Conservation (phyloP, 2,113 vertebrate genomes). For the Neopipo cinnamomea region DNA sequence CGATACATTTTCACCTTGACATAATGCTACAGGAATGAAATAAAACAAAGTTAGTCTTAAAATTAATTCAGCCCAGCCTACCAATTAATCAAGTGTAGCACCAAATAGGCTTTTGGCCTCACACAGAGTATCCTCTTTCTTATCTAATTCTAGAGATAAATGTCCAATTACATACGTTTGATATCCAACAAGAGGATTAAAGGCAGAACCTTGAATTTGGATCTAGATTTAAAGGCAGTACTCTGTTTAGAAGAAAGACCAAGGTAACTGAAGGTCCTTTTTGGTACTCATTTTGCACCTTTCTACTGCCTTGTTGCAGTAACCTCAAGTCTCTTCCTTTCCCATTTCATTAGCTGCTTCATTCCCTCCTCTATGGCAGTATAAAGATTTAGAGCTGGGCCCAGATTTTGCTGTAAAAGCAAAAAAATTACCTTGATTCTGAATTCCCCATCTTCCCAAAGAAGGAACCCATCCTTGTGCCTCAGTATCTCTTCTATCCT, state of each 20-base stretch:
- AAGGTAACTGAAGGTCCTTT: background rate
- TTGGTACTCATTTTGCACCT: background rate
- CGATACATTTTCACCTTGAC: constrained; percentile 51
- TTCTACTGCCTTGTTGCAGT: background rate
- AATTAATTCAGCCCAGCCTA: constrained; percentile 36
- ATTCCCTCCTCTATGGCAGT: background rate
- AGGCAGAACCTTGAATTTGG: background rate
- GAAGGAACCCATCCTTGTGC: background rate
- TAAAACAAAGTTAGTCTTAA: constrained; percentile 47
- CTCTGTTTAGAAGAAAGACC: background rate
- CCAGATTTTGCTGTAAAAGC: background rate
- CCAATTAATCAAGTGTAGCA: constrained; percentile 32
- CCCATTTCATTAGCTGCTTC: background rate
- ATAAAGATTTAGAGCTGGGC: background rate
- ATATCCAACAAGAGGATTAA: background rate
- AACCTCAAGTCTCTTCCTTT: background rate
- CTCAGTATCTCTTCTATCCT: background rate
- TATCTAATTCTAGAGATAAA: constrained; percentile 32
- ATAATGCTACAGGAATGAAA: constrained; percentile 18
- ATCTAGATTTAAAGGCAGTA: background rate
- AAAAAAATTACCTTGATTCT: background rate
- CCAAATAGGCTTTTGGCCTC: constrained; percentile 12
- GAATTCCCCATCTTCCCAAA: background rate
- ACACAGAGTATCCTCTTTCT: background rate
- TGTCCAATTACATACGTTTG: background rate